Percentiles rank a stretch among this genome's conserved stretches.
Conservation (phyloP, 30 jellyfish, hydroid and myxozoan species). For the Euphysa ruthae region DNA sequence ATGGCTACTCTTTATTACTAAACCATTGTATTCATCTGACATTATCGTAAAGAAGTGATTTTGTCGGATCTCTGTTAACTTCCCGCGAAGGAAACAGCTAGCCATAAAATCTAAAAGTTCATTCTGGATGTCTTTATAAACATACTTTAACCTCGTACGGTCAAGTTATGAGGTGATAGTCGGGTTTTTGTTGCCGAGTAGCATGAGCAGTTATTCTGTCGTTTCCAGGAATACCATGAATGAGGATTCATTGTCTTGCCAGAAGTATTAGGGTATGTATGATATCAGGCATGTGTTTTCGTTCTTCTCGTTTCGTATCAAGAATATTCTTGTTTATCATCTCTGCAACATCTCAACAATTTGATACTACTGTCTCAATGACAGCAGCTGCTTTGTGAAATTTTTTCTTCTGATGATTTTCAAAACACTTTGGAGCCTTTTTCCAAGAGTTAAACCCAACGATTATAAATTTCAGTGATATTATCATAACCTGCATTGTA, state of each 20-base stretch:
- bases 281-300: background rate
- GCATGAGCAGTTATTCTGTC: background rate
- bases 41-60: no score
- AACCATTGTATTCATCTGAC: no score
- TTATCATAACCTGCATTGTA: no score
- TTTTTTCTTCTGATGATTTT: background rate
- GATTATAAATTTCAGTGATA: no score
- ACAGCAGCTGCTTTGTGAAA: background rate
- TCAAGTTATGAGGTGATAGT: background rate
- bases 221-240: slow-evolving; percentile 6
- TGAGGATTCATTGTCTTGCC: background rate
- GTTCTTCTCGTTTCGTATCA: background rate
- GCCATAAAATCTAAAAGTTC: background rate
- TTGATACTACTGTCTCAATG: background rate
- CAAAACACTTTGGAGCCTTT: background rate
- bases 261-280: background rate
- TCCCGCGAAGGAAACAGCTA: no score
- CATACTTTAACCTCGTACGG: background rate
- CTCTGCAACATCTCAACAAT: background rate
- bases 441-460: background rate
- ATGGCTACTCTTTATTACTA: no score
- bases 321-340: background rate
- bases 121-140: background rate
- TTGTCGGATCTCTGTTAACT: no score
- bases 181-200: background rate